Conservation (phyloP, 2,113 vertebrate species). For the Forbesichthys papilliferus region DNA sequence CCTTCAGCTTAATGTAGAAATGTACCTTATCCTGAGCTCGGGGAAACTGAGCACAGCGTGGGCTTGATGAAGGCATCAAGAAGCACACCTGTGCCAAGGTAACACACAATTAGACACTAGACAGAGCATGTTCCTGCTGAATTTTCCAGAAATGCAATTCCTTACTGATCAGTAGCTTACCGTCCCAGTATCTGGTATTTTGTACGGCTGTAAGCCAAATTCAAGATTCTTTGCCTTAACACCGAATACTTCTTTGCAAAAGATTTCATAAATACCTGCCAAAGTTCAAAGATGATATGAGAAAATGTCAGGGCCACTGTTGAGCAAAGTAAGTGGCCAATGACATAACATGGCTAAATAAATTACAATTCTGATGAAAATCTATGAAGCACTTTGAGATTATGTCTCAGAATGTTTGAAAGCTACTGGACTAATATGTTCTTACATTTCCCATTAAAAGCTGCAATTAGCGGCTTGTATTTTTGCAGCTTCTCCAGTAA, state of each 20-base stretch:
- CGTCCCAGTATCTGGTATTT: slow-evolving; percentile 93
- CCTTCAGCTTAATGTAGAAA: slow-evolving; percentile 97
- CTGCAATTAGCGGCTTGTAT: slow-evolving; percentile 93
- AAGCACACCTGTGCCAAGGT: slow-evolving; percentile 84
- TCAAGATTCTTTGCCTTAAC: slow-evolving; percentile 95
- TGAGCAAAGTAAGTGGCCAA: not conserved
- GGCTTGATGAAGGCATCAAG: slow-evolving; percentile 96
- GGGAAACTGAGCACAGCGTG: slow-evolving; percentile 97
- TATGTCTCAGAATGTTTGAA: not conserved
- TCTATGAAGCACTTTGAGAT: not conserved
- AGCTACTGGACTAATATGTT: not conserved
- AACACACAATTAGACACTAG: not conserved
- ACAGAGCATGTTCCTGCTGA: no score
- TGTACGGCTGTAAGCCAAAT: slow-evolving; percentile 96
- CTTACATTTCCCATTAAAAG: slow-evolving; percentile 98
- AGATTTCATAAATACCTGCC: slow-evolving; percentile 98
- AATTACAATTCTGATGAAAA: not conserved
- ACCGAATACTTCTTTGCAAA: slow-evolving; percentile 97
- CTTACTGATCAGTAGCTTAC: slow-evolving; percentile 69
- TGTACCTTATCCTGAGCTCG: slow-evolving; percentile 98
- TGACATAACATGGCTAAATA: not conserved
- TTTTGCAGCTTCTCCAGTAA: slow-evolving; percentile 94
- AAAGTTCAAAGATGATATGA: slow-evolving; percentile 11
- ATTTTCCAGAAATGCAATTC: not conserved
- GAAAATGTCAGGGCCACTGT: not conserved